Percentiles rank a stretch among this genome's conserved stretches.
phyloP scores from a whole-genome alignment of 2,113 vertebrate species.

The Equus quagga region DNA sequence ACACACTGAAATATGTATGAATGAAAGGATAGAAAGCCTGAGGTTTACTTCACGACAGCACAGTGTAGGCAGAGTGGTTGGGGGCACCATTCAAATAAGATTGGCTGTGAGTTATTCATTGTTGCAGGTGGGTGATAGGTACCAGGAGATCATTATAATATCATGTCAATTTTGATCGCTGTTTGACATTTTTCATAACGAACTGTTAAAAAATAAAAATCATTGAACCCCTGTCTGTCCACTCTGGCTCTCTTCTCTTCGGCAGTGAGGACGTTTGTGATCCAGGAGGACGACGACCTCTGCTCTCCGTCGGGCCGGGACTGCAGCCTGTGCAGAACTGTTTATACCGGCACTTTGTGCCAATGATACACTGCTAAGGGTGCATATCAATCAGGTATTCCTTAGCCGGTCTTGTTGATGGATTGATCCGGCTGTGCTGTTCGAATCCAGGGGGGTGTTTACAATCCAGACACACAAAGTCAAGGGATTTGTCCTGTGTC shows the following conservation, averaged over 20 bases:
- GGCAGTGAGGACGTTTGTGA: not conserved
- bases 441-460: not conserved
- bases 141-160: not conserved
- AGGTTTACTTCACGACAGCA: slow-evolving; percentile 13
- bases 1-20: slow-evolving; percentile 6
- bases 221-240: too few species aligned
- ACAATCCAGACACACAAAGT: slow-evolving; percentile 32
- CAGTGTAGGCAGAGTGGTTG: not conserved
- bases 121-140: not conserved
- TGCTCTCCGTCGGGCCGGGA: not conserved
- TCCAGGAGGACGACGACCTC: not conserved
- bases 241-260: not conserved
- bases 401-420: not conserved
- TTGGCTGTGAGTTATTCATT: slow-evolving; percentile 22
- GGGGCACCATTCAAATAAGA: not conserved
- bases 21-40: not conserved
- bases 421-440: not conserved
- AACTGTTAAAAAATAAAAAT: not conserved
- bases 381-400: slow-evolving; percentile 2
- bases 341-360: not conserved
- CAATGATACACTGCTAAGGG: not conserved
- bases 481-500: slow-evolving; percentile 30
- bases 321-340: not conserved
- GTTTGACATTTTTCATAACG: slow-evolving; percentile 24
- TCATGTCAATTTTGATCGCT: not conserved